Conservation (phyloP, 1,140 invertebrate species). For the Glomeris maerens region DNA sequence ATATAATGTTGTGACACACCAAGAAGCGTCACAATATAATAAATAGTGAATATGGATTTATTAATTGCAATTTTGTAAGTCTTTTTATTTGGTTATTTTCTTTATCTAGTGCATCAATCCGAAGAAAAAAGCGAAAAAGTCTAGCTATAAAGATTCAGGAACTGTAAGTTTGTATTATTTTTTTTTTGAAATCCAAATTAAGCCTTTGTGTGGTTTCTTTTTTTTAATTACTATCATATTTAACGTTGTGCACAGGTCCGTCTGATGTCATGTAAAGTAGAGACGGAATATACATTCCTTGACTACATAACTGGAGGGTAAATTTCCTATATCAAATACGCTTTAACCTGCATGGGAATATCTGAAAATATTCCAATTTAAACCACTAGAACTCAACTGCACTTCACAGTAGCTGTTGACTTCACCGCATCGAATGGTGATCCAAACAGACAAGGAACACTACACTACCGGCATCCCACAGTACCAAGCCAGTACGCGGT, state of each 20-base stretch:
- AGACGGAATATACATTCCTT: conserved; percentile 34
- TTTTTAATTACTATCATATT: not conserved
- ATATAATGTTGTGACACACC: too few species aligned
- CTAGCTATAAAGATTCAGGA: conserved; percentile 35
- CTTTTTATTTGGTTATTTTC: too few species aligned
- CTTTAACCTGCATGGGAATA: not conserved
- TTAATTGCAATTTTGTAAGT: too few species aligned
- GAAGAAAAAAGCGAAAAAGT: conserved; percentile 35
- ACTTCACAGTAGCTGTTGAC: conserved; percentile 49
- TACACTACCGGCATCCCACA: conserved; percentile 36
- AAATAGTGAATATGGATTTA: not conserved
- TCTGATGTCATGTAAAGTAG: not conserved
- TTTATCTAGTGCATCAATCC: conserved; percentile 29
- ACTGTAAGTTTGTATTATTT: conserved; percentile 8
- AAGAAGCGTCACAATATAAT: conserved; percentile 23
- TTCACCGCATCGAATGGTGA: conserved; percentile 51
- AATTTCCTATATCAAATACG: not conserved
- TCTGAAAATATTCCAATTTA: conserved; percentile 8
- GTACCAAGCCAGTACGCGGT: conserved; percentile 38
- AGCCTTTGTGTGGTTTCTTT: not conserved
- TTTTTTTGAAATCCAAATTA: not conserved
- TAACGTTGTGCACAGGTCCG: not conserved
- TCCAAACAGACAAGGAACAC: conserved; percentile 35
- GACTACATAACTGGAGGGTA: conserved; percentile 44
- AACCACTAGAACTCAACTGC: conserved; percentile 36